Evolutionary conservation across 2,888 invertebrate species (phyloP).

Genomic region (Sesamia inferens): DNA sequence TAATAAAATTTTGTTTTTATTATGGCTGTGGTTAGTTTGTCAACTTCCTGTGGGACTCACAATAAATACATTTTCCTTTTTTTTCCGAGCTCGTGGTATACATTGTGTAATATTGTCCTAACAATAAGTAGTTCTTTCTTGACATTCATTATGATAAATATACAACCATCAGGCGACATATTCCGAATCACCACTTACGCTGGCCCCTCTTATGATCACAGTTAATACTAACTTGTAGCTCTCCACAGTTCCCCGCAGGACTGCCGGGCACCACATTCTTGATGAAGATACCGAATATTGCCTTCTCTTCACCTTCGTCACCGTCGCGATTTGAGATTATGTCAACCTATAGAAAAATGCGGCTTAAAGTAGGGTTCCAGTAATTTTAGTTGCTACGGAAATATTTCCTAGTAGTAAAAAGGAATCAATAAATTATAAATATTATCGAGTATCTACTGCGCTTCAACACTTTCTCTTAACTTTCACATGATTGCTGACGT

Average conservation of each 20-base stretch:
- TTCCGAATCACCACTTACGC: not conserved
- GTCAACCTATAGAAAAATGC: constrained; percentile 89
- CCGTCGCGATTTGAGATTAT: constrained; percentile 92
- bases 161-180: not conserved
- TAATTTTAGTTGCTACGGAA: constrained; percentile 52
- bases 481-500: no score
- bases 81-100: no score
- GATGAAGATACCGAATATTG: constrained; percentile 98
- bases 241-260: constrained; percentile 97
- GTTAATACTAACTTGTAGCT: constrained; percentile 92
- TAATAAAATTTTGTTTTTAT: no score
- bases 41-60: no score
- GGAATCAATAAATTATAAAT: no score
- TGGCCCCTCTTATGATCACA: not conserved
- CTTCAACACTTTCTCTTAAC: no score
- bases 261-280: constrained; percentile 98
- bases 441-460: no score
- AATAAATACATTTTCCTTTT: no score
- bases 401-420: no score
- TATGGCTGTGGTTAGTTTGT: no score
- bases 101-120: not conserved
- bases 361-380: constrained; percentile 26
- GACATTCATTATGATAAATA: not conserved
- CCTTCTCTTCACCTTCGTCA: constrained; percentile 93
- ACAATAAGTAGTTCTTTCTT: not conserved